Conservation (phyloP, 2,888 invertebrate genomes). For the Tipula lateralis region DNA sequence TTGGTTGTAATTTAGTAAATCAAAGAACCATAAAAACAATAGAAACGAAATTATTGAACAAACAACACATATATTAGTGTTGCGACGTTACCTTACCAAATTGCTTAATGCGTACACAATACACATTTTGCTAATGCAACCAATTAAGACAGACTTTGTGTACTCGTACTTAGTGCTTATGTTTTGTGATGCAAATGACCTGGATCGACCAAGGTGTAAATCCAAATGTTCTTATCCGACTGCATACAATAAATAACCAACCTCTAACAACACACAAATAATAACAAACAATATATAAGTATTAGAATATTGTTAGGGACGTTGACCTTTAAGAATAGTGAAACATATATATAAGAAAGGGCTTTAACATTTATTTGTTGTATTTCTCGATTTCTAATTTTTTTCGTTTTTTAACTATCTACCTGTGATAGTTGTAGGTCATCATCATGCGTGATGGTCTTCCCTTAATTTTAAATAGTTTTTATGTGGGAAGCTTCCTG, state of each 20-base stretch:
- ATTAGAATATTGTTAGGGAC: background rate
- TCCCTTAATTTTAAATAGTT: background rate
- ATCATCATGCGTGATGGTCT: background rate
- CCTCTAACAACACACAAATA: background rate
- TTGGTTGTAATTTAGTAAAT: background rate
- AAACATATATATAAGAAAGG: background rate
- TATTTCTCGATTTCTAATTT: background rate
- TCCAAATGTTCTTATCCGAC: background rate
- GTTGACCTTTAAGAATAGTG: background rate
- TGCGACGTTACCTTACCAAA: background rate
- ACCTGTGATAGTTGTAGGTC: background rate
- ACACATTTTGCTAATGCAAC: background rate
- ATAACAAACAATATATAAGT: background rate
- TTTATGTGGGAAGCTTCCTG: background rate
- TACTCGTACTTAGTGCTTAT: background rate
- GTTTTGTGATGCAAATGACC: background rate
- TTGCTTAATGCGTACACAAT: background rate
- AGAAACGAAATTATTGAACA: constrained; percentile 1
- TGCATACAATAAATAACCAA: background rate
- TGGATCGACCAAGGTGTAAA: background rate
- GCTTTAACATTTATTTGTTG: background rate
- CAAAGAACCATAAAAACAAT: constrained; percentile 1
- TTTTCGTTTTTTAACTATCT: background rate
- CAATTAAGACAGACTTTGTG: background rate
- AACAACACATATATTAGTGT: background rate